Evolutionary conservation across 2,888 invertebrate species (phyloP).

Genomic region (Perizoma flavofasciatum): DNA sequence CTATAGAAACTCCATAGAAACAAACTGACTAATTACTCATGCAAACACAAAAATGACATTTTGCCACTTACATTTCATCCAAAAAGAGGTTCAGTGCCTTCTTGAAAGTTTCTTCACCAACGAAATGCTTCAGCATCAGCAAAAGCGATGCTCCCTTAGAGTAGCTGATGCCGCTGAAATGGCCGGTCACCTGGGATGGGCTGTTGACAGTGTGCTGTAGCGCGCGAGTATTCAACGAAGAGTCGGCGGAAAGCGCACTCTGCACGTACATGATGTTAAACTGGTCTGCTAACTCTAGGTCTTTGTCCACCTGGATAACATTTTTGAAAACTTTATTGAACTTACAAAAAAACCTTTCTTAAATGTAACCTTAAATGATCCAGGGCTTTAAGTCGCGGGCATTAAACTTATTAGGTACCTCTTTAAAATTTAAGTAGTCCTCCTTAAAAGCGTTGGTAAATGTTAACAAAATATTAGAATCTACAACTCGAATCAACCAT

Average conservation of each 20-base stretch:
- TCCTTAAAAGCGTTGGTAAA: neutral
- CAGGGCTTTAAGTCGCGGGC: too few species aligned
- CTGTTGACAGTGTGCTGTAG: slow-evolving; percentile 84
- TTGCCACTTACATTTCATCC: slow-evolving; percentile 61
- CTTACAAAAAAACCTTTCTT: too few species aligned
- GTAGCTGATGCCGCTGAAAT: slow-evolving; percentile 88
- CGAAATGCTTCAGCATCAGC: slow-evolving; percentile 86
- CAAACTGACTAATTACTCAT: too few species aligned
- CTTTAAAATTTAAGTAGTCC: neutral
- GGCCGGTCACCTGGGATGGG: slow-evolving; percentile 84
- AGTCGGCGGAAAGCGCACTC: slow-evolving; percentile 78
- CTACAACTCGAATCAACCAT: too few species aligned
- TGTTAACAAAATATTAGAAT: neutral
- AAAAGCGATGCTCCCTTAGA: slow-evolving; percentile 86
- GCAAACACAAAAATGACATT: neutral
- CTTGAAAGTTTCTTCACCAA: slow-evolving; percentile 82
- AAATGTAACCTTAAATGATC: too few species aligned
- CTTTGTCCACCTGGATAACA: slow-evolving; percentile 54
- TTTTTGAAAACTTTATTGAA: neutral
- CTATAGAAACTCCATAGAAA: too few species aligned
- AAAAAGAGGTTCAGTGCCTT: slow-evolving; percentile 83
- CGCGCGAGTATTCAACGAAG: slow-evolving; percentile 75
- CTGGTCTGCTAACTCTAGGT: slow-evolving; percentile 86
- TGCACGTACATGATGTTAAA: slow-evolving; percentile 89
- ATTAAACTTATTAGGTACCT: neutral